Percentiles rank a stretch among this genome's conserved stretches.
These are phyloP conservation scores for Melanotus villosus DNA, from an alignment of 2,888 invertebrate genomes.

Conservation along the genomic window DNA sequence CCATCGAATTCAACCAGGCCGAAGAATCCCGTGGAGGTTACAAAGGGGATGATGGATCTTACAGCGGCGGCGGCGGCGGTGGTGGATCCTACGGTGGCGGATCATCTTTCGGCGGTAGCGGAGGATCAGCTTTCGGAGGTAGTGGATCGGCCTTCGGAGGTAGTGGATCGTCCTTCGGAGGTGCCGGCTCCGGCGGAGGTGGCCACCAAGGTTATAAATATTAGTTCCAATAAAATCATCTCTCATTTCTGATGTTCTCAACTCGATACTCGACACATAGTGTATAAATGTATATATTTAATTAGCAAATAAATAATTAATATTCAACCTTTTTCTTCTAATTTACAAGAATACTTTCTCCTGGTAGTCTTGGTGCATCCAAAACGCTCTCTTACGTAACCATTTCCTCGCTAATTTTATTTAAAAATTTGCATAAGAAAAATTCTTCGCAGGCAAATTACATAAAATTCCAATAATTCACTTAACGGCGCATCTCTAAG, in stretches of 20 bases:
- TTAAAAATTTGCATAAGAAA: no score
- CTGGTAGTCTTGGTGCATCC: no score
- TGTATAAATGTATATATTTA: constrained; percentile 18
- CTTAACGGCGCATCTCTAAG: no score
- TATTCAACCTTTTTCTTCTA: neutral
- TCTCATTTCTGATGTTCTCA: constrained; percentile 6
- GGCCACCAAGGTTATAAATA: constrained; percentile 35
- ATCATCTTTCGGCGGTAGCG: no score
- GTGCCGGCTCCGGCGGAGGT: neutral
- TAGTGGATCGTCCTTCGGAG: neutral
- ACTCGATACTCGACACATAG: neutral
- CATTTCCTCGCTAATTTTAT: no score
- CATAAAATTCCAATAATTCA: no score
- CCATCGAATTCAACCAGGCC: constrained; percentile 47
- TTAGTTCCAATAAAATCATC: constrained; percentile 17
- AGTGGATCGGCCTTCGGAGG: no score
- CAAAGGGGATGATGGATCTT: constrained; percentile 58
- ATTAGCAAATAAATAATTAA: constrained; percentile 2
- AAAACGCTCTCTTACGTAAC: no score
- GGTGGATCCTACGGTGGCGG: no score
- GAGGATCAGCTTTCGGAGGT: no score
- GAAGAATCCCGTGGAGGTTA: constrained; percentile 55
- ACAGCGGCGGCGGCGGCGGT: constrained; percentile 28
- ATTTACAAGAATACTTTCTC: no score
- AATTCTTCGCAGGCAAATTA: no score